These are phyloP conservation scores for Nothura maculosa DNA, from an alignment of 2,797 vertebrate species.

Conservation along the genomic window DNA sequence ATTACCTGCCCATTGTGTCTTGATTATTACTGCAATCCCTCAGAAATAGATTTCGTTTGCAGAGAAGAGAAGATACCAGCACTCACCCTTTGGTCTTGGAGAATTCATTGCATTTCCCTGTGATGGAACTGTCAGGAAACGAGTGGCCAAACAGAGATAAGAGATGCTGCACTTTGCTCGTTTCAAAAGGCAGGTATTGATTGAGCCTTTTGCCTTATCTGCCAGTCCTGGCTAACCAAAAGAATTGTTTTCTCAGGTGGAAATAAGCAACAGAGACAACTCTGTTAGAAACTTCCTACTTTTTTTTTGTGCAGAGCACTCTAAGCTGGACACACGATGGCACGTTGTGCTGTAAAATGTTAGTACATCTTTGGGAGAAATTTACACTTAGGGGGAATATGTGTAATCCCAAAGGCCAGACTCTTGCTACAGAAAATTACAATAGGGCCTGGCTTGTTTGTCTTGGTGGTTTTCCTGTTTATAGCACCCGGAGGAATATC, in stretches of 20 bases:
- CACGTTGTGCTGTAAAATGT: neutral
- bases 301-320: neutral
- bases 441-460: conserved; percentile 29
- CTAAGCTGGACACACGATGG: neutral
- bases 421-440: conserved; percentile 28
- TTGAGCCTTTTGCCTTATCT: conserved; percentile 28
- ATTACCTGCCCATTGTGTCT: neutral
- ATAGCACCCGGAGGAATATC: conserved; percentile 42
- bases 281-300: neutral
- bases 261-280: neutral
- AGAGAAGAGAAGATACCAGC: neutral
- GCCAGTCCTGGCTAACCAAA: neutral
- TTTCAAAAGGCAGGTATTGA: neutral
- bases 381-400: neutral
- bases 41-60: neutral
- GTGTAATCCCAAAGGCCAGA: neutral
- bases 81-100: neutral
- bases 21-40: neutral
- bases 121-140: neutral
- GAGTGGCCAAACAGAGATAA: conserved; percentile 5
- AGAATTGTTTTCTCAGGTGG: conserved; percentile 11
- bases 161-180: neutral
- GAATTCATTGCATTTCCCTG: neutral
- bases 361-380: conserved; percentile 8
- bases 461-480: conserved; percentile 64